Evolutionary conservation across 2,888 invertebrate genomes (phyloP), one percentile per base, ranked within the genome.

Genomic region (Ichneumoninae sp.): DNA sequence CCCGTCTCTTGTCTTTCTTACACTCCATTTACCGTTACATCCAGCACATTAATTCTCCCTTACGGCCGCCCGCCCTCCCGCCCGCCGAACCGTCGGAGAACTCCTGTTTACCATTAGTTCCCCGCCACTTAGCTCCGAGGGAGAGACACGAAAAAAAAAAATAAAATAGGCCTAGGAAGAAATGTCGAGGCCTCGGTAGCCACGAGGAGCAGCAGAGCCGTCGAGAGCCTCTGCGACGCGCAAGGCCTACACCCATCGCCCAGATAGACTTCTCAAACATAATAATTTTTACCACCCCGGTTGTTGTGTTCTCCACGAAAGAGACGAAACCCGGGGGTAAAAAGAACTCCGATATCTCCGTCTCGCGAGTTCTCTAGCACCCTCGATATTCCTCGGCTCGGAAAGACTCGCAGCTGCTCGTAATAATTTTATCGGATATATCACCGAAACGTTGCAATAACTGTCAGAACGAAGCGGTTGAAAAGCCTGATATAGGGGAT

Each of bases 21-120:
- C 89, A 89, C 91, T 88, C 91, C 91, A 92, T 92, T 91, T 91
- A 90, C 89, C 90, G 90, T 91, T 91, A 90, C 89, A 90, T 91
- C 89, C 91, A 89, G 90, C 90, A 91, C 91, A 92, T 92, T 92
- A 89, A 90, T 91, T 92, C 89, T 90, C 88, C 88, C 89, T 89
- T 88, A 89, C 87, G 88, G 88, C 89, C 44, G 16, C 3, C 44
- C 13, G 44, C 44, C 44, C 44, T 47, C 44, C 44, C 83, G 83
- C 75, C 10, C 54, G 57, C 73, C 69, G 65, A 66, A 82, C 65
- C 57, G 79, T 57, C 82, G 83, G 74, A 86, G 88, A 87, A 89
- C 88, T 90, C 90, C 88, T 92, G 92, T 91, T 91, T 90, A 90
- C 91, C 91, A 92, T 92, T 92, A 92, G 91, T 91, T 91, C 88